These are phyloP conservation scores for Acanthaster planci DNA, from an alignment of 35 echinoderm and acorn worm species.

Conservation along the genomic window DNA sequence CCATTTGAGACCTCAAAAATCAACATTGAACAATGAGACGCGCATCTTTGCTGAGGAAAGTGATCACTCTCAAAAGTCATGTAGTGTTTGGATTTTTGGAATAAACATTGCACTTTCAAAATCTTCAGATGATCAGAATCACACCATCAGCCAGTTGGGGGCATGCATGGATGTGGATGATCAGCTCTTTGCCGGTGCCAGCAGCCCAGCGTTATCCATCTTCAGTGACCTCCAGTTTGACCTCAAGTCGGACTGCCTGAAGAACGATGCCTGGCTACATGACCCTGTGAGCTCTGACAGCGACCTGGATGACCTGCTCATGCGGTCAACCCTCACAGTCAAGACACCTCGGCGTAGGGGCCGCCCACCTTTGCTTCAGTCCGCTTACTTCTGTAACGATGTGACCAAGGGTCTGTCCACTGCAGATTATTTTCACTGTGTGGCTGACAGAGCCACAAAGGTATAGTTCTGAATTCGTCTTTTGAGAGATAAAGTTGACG, in stretches of 20 bases:
- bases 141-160: conserved; percentile 10
- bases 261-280: background rate
- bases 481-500: too few species aligned
- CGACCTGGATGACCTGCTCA: conserved; percentile 11
- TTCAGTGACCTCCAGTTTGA: background rate
- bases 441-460: conserved; percentile 20
- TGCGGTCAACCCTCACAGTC: background rate
- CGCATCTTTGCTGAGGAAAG: too few species aligned
- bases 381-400: background rate
- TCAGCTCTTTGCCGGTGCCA: background rate
- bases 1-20: too few species aligned
- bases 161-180: conserved; percentile 10
- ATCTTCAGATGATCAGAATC: conserved; percentile 15
- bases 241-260: background rate
- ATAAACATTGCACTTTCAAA: too few species aligned
- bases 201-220: background rate
- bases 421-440: conserved; percentile 11
- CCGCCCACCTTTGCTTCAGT: background rate
- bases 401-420: conserved; percentile 2
- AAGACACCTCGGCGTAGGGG: background rate
- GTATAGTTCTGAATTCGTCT: background rate
- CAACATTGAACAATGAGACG: too few species aligned
- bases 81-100: too few species aligned
- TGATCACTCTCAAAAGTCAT: too few species aligned
- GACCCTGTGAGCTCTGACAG: conserved; percentile 10